Conservation (phyloP, 1,140 invertebrate genomes). For the Solenopsis fugax region DNA sequence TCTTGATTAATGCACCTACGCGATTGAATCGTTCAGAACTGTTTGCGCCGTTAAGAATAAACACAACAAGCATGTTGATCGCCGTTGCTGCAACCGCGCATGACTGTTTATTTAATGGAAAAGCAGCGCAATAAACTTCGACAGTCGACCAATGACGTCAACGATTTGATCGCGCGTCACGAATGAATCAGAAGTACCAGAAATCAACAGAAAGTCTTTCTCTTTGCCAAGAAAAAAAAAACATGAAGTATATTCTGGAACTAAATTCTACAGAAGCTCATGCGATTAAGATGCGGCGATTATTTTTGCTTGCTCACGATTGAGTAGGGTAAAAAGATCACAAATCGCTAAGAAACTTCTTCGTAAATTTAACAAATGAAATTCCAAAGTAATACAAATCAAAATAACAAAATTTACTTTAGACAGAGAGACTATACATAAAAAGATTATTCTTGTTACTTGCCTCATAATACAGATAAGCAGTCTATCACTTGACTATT, state of each 20-base stretch:
- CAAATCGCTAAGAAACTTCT: background rate
- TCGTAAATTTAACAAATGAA: constrained; percentile 2
- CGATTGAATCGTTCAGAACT: constrained; percentile 61
- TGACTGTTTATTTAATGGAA: constrained; percentile 43
- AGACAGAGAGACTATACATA: background rate
- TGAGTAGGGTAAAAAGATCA: background rate
- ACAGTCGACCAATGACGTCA: constrained; percentile 64
- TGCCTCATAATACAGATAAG: background rate
- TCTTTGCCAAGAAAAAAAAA: background rate
- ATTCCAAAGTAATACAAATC: background rate
- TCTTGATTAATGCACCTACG: constrained; percentile 52
- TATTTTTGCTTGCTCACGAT: constrained; percentile 20
- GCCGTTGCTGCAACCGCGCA: constrained; percentile 14
- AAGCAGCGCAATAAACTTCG: constrained; percentile 38
- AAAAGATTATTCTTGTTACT: background rate
- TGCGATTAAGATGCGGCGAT: background rate
- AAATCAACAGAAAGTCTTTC: constrained; percentile 21
- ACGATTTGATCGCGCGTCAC: constrained; percentile 37
- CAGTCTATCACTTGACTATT: background rate
- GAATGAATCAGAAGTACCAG: constrained; percentile 13
- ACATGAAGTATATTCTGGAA: background rate
- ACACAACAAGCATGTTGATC: constrained; percentile 35
- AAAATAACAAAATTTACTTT: background rate
- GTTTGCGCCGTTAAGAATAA: constrained; percentile 71
- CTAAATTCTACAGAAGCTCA: background rate